Base-by-base conservation (phyloP, 1,140 invertebrate genomes). In the Leptestheria dahalacensis region DNA sequence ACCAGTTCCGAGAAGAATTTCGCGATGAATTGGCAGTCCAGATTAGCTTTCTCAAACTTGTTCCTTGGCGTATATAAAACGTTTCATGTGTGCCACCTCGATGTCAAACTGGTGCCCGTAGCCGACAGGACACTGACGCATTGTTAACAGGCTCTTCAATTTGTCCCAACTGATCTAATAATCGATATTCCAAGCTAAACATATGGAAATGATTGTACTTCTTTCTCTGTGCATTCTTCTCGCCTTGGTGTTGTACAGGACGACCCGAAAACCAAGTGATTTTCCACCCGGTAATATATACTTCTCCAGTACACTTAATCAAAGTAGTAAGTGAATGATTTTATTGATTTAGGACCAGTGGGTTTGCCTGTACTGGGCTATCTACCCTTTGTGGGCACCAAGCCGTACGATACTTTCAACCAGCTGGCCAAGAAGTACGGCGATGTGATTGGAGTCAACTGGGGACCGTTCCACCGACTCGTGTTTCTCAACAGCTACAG, bases 341-440 rank as follows among this genome's bases (percentile, higher is more conserved):
- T 41, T 41, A 41, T 9, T 41, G 6, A 41, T 25, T 23, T 33
- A 63, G 23, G 55, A 2, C 41, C 61, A 10, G 18, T 48, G 20
- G 41, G 41, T 9, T 18, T 51, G 12, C 60, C 60, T 1, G 2
- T 60, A 3, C 26, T 57, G 1, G 54, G 54, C n/a, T 57, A 57
- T 50, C 12, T 46, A 1, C 54, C 54, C 1, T 57, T 57, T 2
- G 12, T 57, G 12, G 25, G 25, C 12, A 1, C 1, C 1, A 24
- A 46, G 21, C 54, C 54, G 10, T 48, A 61, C 2, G 24, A 49
- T 1, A 48, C 10, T 2, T 60, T 61, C 20, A 24, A 12, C 12
- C 47, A 61, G n/a, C 48, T 61, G 41, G 57, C 56, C 2, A 61
- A 61, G 24, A 20, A 61, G 24, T 61, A 61, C 53, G 60, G 60